These are phyloP conservation scores for Pocillopora damicornis DNA, from an alignment of 64 coral and sea anemone species.

Conservation along the genomic window DNA sequence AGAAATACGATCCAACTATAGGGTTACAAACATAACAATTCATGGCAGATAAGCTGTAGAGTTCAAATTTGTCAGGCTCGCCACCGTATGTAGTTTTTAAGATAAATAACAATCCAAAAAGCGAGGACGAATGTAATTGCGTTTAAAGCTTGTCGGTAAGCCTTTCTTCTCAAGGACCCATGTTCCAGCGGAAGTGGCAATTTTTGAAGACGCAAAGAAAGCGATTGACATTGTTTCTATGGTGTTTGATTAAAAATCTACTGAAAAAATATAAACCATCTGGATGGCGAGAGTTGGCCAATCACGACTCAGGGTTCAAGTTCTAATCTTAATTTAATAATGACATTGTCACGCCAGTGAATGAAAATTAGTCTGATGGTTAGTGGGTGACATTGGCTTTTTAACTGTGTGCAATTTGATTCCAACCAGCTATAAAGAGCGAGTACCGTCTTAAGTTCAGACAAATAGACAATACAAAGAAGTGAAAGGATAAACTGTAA, in stretches of 20 bases:
- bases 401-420: constrained; percentile 95
- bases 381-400: constrained; percentile 97
- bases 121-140: constrained; percentile 10
- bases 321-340: constrained; percentile 99
- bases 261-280: constrained; percentile 99
- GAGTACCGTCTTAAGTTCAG: constrained; percentile 99
- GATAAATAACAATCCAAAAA: not conserved
- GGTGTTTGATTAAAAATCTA: constrained; percentile 96
- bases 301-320: constrained; percentile 75
- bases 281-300: constrained; percentile 71
- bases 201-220: constrained; percentile 87
- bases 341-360: constrained; percentile 98
- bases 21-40: constrained; percentile 94
- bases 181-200: constrained; percentile 81
- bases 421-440: constrained; percentile 97
- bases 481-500: constrained; percentile 83
- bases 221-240: constrained; percentile 97
- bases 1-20: constrained; percentile 82
- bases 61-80: constrained; percentile 3
- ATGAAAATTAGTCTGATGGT: constrained; percentile 92
- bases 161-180: constrained; percentile 64
- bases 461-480: constrained; percentile 99
- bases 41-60: constrained; percentile 4
- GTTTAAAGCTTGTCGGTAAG: constrained; percentile 25
- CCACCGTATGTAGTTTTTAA: not conserved